Evolutionary conservation across 1,140 invertebrate genomes (phyloP).

Genomic region (Cylas formicarius): DNA sequence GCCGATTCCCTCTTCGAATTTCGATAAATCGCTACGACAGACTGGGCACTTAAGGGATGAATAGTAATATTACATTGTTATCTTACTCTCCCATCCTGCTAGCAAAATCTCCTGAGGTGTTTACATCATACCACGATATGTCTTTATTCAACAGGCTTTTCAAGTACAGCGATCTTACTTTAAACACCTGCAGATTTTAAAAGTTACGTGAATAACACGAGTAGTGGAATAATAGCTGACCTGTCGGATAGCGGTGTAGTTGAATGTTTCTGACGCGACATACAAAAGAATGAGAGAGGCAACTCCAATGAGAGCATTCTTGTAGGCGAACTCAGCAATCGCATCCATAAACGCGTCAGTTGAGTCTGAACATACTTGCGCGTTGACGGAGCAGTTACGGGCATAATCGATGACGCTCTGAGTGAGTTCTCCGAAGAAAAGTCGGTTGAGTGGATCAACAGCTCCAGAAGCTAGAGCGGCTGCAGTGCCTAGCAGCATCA

Average conservation of each 20-base stretch:
- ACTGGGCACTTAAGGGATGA: constrained; percentile 13
- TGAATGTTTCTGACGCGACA: constrained; percentile 56
- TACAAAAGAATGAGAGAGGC: constrained; percentile 55
- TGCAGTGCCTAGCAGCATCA: constrained; percentile 53
- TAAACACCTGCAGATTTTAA: constrained; percentile 28
- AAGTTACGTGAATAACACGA: background rate
- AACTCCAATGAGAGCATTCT: constrained; percentile 52
- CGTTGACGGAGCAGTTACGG: constrained; percentile 2
- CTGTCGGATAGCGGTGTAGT: constrained; percentile 60
- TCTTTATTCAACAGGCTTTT: constrained; percentile 75
- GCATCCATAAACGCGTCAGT: constrained; percentile 34
- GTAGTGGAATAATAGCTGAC: constrained; percentile 31
- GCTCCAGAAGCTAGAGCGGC: constrained; percentile 52
- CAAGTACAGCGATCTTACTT: constrained; percentile 47
- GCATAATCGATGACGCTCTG: constrained; percentile 44
- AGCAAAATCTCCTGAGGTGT: constrained; percentile 81
- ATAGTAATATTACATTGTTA: background rate
- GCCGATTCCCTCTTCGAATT: constrained; percentile 87
- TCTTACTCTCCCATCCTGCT: constrained; percentile 84
- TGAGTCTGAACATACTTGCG: background rate
- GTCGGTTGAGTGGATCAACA: constrained; percentile 58
- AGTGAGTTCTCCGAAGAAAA: constrained; percentile 61
- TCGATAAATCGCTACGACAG: constrained; percentile 74
- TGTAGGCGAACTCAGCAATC: constrained; percentile 49
- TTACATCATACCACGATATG: constrained; percentile 85